These are phyloP conservation scores for Sander vitreus DNA, from an alignment of 2,113 vertebrate genomes.

Conservation along the genomic window DNA sequence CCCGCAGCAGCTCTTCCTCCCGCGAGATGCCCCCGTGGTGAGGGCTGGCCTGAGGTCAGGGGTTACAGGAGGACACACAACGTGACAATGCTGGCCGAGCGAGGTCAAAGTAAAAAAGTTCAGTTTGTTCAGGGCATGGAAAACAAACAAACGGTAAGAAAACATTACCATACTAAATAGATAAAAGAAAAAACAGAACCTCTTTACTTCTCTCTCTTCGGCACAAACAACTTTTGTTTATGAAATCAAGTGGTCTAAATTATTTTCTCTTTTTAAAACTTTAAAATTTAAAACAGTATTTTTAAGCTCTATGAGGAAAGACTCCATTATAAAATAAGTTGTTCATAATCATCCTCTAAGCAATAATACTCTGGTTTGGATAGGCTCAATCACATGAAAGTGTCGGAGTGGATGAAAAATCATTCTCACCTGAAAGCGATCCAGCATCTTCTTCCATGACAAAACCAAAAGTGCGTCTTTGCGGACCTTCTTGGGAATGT, in stretches of 20 bases:
- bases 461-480: conserved; percentile 91
- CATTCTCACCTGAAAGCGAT: conserved; percentile 91
- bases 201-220: no score
- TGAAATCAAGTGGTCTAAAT: background rate
- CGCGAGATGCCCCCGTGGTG: conserved; percentile 93
- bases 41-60: conserved; percentile 88
- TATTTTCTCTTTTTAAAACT: no score
- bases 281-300: conserved; percentile 15
- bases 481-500: conserved; percentile 94
- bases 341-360: background rate
- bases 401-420: background rate
- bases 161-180: conserved; percentile 13
- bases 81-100: conserved; percentile 11
- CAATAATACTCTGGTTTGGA: background rate
- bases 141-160: conserved; percentile 19
- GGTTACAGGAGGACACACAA: conserved; percentile 46
- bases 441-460: conserved; percentile 95
- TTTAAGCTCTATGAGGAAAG: background rate
- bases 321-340: background rate
- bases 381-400: background rate
- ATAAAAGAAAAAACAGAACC: background rate
- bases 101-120: conserved; percentile 37
- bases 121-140: conserved; percentile 22
- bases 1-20: conserved; percentile 94
- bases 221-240: background rate